Evolutionary conservation across 2,797 vertebrate species (phyloP).

Genomic region (Lithobates pipiens): DNA sequence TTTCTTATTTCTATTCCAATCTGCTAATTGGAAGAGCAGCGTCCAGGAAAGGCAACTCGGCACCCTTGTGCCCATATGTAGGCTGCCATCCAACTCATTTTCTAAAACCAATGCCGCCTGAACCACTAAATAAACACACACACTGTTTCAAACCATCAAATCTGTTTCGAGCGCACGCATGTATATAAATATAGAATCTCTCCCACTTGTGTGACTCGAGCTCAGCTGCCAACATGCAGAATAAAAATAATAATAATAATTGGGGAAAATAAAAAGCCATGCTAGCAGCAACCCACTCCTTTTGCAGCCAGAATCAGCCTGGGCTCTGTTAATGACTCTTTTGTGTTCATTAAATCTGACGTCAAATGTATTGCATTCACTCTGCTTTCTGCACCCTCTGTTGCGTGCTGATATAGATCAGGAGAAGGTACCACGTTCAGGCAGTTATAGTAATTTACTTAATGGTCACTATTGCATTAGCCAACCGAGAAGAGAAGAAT

Average conservation of each 20-base stretch:
- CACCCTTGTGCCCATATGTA: conserved; percentile 15
- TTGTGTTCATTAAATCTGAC: conserved; percentile 78
- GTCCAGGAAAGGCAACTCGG: background rate
- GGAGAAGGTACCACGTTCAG: conserved; percentile 44
- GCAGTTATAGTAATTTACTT: conserved; percentile 37
- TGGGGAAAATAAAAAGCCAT: conserved; percentile 3
- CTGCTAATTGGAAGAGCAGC: conserved; percentile 23
- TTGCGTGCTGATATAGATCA: conserved; percentile 67
- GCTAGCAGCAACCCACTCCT: conserved; percentile 51
- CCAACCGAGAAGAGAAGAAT: conserved; percentile 53
- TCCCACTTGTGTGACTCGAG: conserved; percentile 22
- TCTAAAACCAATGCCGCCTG: conserved; percentile 14
- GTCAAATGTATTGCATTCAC: conserved; percentile 81
- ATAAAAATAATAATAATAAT: conserved; percentile 59
- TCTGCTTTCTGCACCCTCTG: conserved; percentile 75
- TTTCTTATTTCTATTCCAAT: conserved; percentile 8
- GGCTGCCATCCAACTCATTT: conserved; percentile 34
- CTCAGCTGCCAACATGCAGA: conserved; percentile 53
- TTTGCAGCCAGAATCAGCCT: conserved; percentile 63
- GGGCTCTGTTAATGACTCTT: conserved; percentile 67
- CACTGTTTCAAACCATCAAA: conserved; percentile 31
- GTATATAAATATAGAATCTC: conserved; percentile 49
- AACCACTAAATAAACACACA: conserved; percentile 10
- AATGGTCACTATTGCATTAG: conserved; percentile 50
- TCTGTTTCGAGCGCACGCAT: conserved; percentile 21